Conservation (phyloP, 2,797 vertebrate genomes). For the Pseudocheirus occidentalis region DNA sequence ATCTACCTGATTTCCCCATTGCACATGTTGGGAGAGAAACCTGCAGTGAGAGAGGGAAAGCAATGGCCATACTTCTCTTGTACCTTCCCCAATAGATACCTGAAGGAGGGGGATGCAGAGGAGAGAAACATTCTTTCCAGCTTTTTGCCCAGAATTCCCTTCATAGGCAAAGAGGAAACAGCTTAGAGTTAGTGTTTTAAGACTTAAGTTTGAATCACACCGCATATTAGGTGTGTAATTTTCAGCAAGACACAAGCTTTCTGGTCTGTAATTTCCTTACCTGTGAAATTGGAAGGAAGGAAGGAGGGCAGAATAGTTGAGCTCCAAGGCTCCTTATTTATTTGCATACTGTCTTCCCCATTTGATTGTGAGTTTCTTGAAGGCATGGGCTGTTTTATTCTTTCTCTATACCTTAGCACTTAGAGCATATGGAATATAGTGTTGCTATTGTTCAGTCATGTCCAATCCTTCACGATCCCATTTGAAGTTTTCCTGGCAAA, state of each 20-base stretch:
- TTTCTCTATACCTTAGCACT: not conserved
- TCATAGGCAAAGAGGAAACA: not conserved
- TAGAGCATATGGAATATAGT: not conserved
- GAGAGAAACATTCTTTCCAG: not conserved
- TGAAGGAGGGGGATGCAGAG: not conserved
- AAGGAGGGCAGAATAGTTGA: not conserved
- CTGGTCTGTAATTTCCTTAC: not conserved
- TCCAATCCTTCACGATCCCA: not conserved
- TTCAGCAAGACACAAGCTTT: not conserved
- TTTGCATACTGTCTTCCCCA: not conserved
- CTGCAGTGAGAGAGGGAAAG: not conserved
- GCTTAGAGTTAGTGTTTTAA: not conserved
- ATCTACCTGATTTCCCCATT: not conserved
- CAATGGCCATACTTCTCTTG: not conserved
- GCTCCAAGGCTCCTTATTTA: not conserved
- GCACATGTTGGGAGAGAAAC: not conserved
- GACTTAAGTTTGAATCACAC: not conserved
- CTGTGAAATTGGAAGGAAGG: not conserved
- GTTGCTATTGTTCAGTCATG: not conserved
- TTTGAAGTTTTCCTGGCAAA: not conserved
- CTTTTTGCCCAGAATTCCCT: not conserved
- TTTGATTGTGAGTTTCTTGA: not conserved
- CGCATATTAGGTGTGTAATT: not conserved
- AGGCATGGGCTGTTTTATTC: not conserved
- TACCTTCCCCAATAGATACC: not conserved